A percentile compares a stretch with the other conserved stretches of the same genome.
Evolutionary conservation across 2,797 vertebrate species (phyloP).

Genomic region (Sorex maritimensis): DNA sequence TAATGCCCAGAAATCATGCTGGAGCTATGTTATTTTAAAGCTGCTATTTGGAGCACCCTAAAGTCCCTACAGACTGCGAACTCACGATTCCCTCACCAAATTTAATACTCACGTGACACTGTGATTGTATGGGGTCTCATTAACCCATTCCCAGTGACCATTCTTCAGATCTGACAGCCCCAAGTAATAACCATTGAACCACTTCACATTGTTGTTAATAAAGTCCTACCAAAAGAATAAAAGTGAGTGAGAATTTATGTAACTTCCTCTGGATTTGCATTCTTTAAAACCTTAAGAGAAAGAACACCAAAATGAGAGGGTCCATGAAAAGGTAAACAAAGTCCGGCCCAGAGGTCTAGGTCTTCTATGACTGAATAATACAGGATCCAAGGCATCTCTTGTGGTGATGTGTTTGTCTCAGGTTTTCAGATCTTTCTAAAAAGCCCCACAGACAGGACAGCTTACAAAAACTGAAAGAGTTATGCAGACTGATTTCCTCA

Average conservation of each 20-base stretch:
- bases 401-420: not conserved
- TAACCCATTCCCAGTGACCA: conserved; percentile 70
- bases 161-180: conserved; percentile 63
- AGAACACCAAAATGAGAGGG: not conserved
- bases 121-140: conserved; percentile 58
- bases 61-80: not conserved
- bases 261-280: not conserved
- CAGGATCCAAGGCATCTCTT: not conserved
- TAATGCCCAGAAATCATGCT: not conserved
- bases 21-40: not conserved
- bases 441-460: not conserved
- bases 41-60: not conserved
- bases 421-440: not conserved
- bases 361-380: not conserved
- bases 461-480: not conserved
- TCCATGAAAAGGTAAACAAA: not conserved
- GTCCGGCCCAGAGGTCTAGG: not conserved
- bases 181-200: fast-evolving
- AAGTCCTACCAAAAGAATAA: conserved; percentile 64
- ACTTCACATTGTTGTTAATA: fast-evolving
- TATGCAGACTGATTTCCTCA: not conserved
- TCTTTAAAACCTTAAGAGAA: not conserved
- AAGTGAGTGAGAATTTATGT: not conserved
- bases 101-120: conserved; percentile 73
- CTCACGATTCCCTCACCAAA: not conserved